phyloP scores from a whole-genome alignment of 2,888 invertebrate genomes.

The Phyto melanocephala region DNA sequence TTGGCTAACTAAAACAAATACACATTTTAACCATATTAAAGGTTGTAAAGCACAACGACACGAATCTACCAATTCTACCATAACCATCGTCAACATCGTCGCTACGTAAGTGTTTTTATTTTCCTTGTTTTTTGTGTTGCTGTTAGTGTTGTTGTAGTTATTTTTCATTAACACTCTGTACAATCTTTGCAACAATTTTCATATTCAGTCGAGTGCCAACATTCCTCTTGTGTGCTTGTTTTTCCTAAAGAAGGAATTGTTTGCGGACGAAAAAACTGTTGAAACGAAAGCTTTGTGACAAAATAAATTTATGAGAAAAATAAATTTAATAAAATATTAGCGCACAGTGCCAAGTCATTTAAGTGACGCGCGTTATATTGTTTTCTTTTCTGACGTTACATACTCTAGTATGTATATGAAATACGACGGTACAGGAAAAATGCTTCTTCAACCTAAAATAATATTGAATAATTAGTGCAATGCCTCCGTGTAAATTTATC shows the following conservation, averaged over 20 bases:
- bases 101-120: neutral
- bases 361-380: constrained; percentile 36
- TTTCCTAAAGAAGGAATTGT: neutral
- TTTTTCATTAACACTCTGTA: constrained; percentile 36
- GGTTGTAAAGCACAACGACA: too few relatives aligned
- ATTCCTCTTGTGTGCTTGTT: constrained; percentile 45
- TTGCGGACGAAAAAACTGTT: neutral
- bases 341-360: constrained; percentile 9
- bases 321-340: neutral
- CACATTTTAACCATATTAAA: too few relatives aligned
- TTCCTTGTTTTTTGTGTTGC: constrained; percentile 1
- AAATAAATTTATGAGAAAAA: constrained; percentile 1
- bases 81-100: constrained; percentile 16
- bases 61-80: too few relatives aligned
- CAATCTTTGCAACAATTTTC: constrained; percentile 19
- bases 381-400: neutral
- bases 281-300: constrained; percentile 19
- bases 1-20: too few relatives aligned
- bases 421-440: neutral
- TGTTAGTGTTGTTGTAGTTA: neutral
- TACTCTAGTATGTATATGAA: neutral
- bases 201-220: constrained; percentile 57
- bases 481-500: neutral
- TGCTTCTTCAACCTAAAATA: neutral
- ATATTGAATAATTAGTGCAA: neutral